Conservation (phyloP, 1,140 invertebrate species). For the Helicorthomorpha holstii region DNA sequence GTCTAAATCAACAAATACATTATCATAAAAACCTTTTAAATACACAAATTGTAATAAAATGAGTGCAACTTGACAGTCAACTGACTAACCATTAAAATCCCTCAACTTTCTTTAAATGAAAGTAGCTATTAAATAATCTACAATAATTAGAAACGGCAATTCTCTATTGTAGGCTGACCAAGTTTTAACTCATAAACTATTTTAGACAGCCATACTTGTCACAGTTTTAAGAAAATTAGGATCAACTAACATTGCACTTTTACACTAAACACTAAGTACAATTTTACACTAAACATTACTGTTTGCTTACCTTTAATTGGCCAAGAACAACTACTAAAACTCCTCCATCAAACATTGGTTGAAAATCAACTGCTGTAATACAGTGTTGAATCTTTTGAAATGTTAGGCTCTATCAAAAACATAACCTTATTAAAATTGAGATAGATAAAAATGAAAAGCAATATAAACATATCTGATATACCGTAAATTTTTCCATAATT, state of each 20-base stretch:
- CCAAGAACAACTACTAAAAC: constrained; percentile 84
- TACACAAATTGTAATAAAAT: no score
- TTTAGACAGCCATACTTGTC: background rate
- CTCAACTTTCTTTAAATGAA: background rate
- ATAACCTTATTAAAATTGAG: background rate
- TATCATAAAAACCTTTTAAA: no score
- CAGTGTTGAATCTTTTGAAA: constrained; percentile 86
- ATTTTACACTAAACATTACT: constrained; percentile 4
- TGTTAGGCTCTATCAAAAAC: constrained; percentile 47
- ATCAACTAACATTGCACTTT: background rate
- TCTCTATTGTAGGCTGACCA: background rate
- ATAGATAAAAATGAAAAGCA: background rate
- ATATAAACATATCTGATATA: no score
- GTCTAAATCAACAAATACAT: constrained; percentile 49
- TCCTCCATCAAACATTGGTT: constrained; percentile 89
- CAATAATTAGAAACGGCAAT: background rate
- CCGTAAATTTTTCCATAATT: constrained; percentile 87
- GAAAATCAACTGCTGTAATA: constrained; percentile 82
- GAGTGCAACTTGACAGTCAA: no score
- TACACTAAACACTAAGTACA: background rate
- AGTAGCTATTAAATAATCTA: background rate
- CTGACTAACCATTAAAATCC: no score
- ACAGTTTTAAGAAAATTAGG: background rate
- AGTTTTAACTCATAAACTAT: no score
- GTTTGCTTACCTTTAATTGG: constrained; percentile 60